phyloP scores from a whole-genome alignment of 1,140 invertebrate species.

The Psilanteris sp. region DNA sequence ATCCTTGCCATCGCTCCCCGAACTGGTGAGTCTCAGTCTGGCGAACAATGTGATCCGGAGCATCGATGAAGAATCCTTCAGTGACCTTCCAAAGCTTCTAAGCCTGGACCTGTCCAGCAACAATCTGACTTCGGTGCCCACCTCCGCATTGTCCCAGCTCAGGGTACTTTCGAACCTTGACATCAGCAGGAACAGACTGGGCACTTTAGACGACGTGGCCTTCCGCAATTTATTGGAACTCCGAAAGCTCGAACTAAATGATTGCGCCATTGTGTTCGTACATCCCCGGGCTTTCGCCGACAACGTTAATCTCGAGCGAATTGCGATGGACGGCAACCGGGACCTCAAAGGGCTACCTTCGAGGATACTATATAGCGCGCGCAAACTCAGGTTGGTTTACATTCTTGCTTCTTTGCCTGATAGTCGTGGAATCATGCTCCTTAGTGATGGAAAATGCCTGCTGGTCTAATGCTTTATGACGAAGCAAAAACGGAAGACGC shows the following conservation, averaged over 20 bases:
- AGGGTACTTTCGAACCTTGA: slow-evolving; percentile 86
- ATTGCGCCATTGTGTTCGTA: slow-evolving; percentile 83
- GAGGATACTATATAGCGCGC: slow-evolving; percentile 87
- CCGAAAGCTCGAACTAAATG: slow-evolving; percentile 86
- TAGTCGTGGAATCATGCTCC: slow-evolving; percentile 1
- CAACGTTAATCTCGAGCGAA: slow-evolving; percentile 89
- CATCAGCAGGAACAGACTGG: slow-evolving; percentile 88
- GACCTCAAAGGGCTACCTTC: slow-evolving; percentile 85
- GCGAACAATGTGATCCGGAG: slow-evolving; percentile 87
- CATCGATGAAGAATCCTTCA: slow-evolving; percentile 85
- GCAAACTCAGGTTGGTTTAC: slow-evolving; percentile 82
- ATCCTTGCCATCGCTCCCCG: slow-evolving; percentile 84
- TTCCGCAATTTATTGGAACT: slow-evolving; percentile 90
- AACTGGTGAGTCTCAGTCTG: slow-evolving; percentile 83
- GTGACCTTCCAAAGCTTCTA: slow-evolving; percentile 84
- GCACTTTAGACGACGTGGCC: slow-evolving; percentile 84
- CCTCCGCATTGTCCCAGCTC: slow-evolving; percentile 86
- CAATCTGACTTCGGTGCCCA: slow-evolving; percentile 89
- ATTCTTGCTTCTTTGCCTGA: slow-evolving; percentile 19
- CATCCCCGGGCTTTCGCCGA: slow-evolving; percentile 89
- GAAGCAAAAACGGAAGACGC: not conserved
- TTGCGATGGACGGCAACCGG: slow-evolving; percentile 88
- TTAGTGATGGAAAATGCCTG: not conserved
- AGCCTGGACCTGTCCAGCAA: slow-evolving; percentile 89
- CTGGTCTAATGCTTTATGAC: slow-evolving; percentile 4